Evolutionary conservation across 1,140 invertebrate species (phyloP), one percentile per base, ranked within the genome.

Genomic region (Calliopsis andreniformis): DNA sequence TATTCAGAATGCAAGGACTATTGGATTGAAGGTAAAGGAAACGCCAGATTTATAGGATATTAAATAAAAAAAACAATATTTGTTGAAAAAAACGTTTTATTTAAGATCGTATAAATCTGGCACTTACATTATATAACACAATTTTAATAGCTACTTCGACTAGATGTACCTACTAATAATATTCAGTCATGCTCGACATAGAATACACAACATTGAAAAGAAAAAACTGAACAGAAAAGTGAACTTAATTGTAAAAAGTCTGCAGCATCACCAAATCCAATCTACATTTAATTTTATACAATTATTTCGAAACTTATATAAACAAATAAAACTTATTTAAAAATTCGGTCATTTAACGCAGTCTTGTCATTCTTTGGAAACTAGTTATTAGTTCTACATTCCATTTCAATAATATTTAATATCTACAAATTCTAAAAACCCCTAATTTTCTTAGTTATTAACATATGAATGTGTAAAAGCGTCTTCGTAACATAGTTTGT

Each of bases 31-130:
- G 62, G 61, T 53, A 14, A 69, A 81, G 72, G 72, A 56, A 53
- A 32, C 51, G 84, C 88, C 88, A 89, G 88, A 89, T 89, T 89
- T 89, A 89, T 89, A 89, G 88, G 88, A 89, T 71, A 69, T 87
- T 86, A 87, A 79, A 81, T 83, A 86, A 83, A 82, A 86, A 59
- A 73, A 67, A 72, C n/a, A 63, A 12, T 35, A 51, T 83, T 75
- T 56, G 25, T 53, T 80, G 70, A 51, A 68, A 86, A 84, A 82
- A 84, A 79, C 42, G 8, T 80, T 88, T 89, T 90, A 89, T 89
- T 89, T 78, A 88, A 85, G 20, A 88, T 89, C 87, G 76, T 88
- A 90, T 90, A 88, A 89, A 89, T 90, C 88, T 90, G 87, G 88
- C 86, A 87, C 75, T 86, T 85, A 86, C 79, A 87, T 76, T 83